Evolutionary conservation across 2,888 invertebrate genomes (phyloP).

Genomic region (Pseudococcus longispinus): DNA sequence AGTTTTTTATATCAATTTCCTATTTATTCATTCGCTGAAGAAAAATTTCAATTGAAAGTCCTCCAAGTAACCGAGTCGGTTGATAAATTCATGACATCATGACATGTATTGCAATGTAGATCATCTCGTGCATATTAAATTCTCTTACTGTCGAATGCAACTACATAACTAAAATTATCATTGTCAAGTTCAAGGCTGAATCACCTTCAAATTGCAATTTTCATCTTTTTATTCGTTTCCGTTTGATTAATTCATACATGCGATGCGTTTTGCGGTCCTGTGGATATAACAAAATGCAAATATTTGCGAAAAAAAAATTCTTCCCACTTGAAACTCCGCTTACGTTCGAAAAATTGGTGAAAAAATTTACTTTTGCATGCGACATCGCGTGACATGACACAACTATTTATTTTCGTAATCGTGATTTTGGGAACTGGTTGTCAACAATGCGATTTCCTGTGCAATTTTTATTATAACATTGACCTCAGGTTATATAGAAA

Average conservation of each 20-base stretch:
- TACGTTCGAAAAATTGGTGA: not conserved
- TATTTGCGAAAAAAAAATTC: not conserved
- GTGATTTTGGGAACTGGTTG: not conserved
- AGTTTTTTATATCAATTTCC: not conserved
- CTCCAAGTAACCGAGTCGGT: not conserved
- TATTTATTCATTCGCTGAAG: not conserved
- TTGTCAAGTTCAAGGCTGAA: constrained; percentile 16
- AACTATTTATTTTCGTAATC: not conserved
- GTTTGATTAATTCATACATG: not conserved
- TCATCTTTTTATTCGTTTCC: not conserved
- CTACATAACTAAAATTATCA: not conserved
- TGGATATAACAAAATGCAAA: not conserved
- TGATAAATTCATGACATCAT: not conserved
- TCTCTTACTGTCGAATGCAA: not conserved
- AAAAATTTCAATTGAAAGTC: not conserved
- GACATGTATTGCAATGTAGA: constrained; percentile 1
- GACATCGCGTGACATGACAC: not conserved
- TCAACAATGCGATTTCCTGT: not conserved
- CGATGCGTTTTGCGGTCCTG: not conserved
- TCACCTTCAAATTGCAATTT: constrained; percentile 24
- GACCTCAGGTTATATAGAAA: not conserved
- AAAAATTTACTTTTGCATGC: not conserved
- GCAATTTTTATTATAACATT: not conserved
- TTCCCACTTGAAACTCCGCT: not conserved
- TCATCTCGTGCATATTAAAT: not conserved